These are phyloP conservation scores for Leptarthrus brevirostris DNA, from an alignment of 2,888 invertebrate species.

Conservation along the genomic window DNA sequence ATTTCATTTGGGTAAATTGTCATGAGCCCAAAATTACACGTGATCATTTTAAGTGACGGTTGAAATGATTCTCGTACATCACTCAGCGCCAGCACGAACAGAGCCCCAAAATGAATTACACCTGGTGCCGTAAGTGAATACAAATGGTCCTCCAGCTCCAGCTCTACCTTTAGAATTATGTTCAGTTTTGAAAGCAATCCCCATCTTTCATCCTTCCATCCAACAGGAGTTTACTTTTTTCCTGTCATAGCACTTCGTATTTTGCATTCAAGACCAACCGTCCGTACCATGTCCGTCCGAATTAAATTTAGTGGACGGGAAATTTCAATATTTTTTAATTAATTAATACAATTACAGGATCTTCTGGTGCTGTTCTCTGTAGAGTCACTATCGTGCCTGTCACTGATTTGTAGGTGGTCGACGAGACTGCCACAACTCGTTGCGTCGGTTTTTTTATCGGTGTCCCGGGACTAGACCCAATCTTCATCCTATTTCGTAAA, in stretches of 20 bases:
- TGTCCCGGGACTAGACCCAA: conserved; percentile 35
- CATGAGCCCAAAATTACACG: conserved; percentile 12
- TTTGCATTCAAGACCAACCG: not conserved
- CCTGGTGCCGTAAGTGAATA: conserved; percentile 5
- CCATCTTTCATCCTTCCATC: not conserved
- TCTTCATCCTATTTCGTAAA: conserved; percentile 39
- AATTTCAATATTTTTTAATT: conserved; percentile 17
- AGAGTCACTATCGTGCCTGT: not conserved
- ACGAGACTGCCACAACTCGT: not conserved
- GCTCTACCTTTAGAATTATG: not conserved
- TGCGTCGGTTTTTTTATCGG: conserved; percentile 11
- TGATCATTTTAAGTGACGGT: conserved; percentile 12
- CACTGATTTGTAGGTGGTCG: not conserved
- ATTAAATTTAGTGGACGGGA: conserved; percentile 1
- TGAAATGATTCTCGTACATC: conserved; percentile 10
- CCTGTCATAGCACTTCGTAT: not conserved
- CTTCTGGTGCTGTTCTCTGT: not conserved
- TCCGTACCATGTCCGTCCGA: not conserved
- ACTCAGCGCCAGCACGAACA: not conserved
- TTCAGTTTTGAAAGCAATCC: not conserved
- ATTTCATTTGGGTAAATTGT: conserved; percentile 15
- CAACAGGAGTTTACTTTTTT: not conserved
- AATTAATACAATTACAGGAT: conserved; percentile 1
- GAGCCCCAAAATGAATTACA: conserved; percentile 1
- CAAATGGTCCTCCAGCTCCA: not conserved